Evolutionary conservation across 2,797 vertebrate species (phyloP).

Genomic region (Bradypus variegatus): DNA sequence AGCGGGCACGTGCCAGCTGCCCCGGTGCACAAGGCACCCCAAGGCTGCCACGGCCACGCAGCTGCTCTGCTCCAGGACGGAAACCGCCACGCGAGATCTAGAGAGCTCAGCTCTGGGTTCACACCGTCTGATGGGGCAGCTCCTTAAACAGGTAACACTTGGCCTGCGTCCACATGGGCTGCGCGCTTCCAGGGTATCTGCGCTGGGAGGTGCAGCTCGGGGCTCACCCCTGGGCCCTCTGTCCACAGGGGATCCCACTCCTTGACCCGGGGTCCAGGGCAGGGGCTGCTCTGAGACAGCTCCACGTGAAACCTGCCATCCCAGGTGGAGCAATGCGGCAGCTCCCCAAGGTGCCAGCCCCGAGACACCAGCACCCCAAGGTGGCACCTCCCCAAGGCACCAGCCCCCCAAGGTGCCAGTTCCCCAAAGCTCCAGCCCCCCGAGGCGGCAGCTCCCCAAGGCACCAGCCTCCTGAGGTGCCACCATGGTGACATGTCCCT

Average conservation of each 20-base stretch:
- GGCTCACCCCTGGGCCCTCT: neutral
- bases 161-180: rapidly evolving
- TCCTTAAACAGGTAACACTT: neutral
- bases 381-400: rapidly evolving
- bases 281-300: no score
- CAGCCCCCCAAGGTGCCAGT: rapidly evolving
- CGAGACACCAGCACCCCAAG: no score
- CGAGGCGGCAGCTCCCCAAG: rapidly evolving
- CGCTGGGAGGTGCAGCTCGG: no score
- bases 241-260: rapidly evolving
- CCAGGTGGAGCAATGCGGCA: rapidly evolving
- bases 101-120: neutral
- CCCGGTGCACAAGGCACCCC: rapidly evolving
- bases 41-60: neutral
- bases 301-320: rapidly evolving
- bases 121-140: neutral
- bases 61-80: neutral
- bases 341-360: rapidly evolving
- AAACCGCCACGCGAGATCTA: neutral
- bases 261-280: no score
- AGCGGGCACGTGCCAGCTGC: rapidly evolving
- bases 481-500: neutral
- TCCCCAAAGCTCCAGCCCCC: rapidly evolving
- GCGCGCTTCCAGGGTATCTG: rapidly evolving
- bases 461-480: rapidly evolving